A percentile compares a stretch with the other conserved stretches of the same genome.
These are phyloP conservation scores for Lagopus muta DNA, from an alignment of 2,113 vertebrate species.

Conservation along the genomic window DNA sequence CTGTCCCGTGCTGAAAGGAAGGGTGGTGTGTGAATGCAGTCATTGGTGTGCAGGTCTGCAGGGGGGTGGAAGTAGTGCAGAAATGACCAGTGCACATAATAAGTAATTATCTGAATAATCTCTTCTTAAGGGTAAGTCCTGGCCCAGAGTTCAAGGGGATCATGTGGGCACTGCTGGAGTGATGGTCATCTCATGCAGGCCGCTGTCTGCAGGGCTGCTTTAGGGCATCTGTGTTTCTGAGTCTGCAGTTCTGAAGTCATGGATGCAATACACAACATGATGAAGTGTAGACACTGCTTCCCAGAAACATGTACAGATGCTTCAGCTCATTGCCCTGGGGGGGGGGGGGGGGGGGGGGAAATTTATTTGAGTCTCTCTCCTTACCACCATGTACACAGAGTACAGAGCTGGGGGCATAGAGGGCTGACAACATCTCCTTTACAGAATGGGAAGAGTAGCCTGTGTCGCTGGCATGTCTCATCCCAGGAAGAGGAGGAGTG, in stretches of 20 bases:
- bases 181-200: rapidly evolving
- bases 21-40: neutral
- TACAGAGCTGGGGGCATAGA: neutral
- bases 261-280: neutral
- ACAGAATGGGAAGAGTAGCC: neutral
- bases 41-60: neutral
- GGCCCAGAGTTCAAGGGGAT: neutral
- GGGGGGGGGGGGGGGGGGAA: too few relatives aligned
- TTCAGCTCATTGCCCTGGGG: neutral
- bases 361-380: neutral
- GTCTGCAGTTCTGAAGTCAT: neutral
- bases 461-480: neutral
- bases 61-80: neutral
- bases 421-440: neutral
- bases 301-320: neutral
- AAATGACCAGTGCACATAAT: neutral
- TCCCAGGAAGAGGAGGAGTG: neutral
- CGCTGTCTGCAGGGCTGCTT: neutral
- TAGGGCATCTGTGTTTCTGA: neutral
- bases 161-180: rapidly evolving
- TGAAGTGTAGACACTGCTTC: neutral
- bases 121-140: neutral
- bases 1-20: rapidly evolving
- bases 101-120: neutral
- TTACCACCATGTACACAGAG: rapidly evolving